Percentiles rank a stretch among this genome's conserved stretches.
phyloP scores from a whole-genome alignment of 2,888 invertebrate species.

The Catocala fraxini region DNA sequence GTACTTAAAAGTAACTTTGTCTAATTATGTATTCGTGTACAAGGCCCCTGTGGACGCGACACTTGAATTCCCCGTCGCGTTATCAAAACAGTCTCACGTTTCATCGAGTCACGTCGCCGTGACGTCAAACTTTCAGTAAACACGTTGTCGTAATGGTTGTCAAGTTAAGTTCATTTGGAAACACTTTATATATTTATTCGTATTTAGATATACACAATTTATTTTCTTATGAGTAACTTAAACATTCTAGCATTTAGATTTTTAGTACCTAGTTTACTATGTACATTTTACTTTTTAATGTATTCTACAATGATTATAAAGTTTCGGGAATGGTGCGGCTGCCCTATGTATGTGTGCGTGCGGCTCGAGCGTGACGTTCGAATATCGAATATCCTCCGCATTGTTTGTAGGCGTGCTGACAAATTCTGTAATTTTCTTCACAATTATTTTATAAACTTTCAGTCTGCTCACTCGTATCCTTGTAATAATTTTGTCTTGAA shows the following conservation, averaged over 20 bases:
- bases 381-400: constrained; percentile 3
- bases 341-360: constrained; percentile 12
- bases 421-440: constrained; percentile 29
- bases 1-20: constrained; percentile 17
- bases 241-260: constrained; percentile 43
- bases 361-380: constrained; percentile 10
- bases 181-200: constrained; percentile 9
- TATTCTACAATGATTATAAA: constrained; percentile 14
- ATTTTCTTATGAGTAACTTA: constrained; percentile 34
- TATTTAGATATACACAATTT: constrained; percentile 22
- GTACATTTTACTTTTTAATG: constrained; percentile 29
- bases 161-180: constrained; percentile 6
- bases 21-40: constrained; percentile 22
- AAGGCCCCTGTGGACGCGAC: constrained; percentile 6
- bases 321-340: constrained; percentile 18
- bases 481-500: constrained; percentile 45
- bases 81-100: constrained; percentile 25
- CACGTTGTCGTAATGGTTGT: constrained; percentile 1
- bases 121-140: constrained; percentile 23
- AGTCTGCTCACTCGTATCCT: constrained; percentile 40
- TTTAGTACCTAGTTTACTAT: constrained; percentile 29
- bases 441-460: constrained; percentile 37
- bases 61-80: constrained; percentile 22
- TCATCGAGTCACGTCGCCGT: constrained; percentile 16
- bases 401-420: constrained; percentile 14